phyloP scores from a whole-genome alignment of 2,113 vertebrate genomes.

The Cyanoliseus patagonus region DNA sequence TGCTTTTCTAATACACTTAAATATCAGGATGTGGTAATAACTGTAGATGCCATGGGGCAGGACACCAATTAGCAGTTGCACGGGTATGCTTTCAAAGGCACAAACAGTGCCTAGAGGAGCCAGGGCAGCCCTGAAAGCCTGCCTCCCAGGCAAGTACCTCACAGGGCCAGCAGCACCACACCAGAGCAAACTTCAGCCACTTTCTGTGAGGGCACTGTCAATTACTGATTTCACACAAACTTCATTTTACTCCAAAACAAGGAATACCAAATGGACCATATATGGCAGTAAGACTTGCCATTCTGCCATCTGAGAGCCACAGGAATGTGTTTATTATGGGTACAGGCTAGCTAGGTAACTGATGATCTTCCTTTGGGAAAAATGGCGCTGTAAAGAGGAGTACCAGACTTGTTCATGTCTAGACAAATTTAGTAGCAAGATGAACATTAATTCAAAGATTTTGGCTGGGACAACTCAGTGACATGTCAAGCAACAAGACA shows the following conservation, averaged over 20 bases:
- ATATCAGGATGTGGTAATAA: not conserved
- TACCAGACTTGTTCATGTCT: not conserved
- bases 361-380: not conserved
- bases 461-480: not conserved
- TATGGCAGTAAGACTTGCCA: not conserved
- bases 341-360: not conserved
- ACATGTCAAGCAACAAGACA: not conserved
- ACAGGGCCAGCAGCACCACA: not conserved
- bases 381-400: not conserved
- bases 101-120: not conserved
- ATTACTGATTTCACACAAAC: not conserved
- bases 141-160: not conserved
- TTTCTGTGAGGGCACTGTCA: not conserved
- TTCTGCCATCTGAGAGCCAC: not conserved
- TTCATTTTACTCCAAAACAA: not conserved
- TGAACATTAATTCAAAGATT: conserved; percentile 15
- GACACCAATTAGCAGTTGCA: not conserved
- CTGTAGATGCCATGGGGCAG: not conserved
- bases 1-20: not conserved
- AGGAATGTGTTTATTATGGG: not conserved
- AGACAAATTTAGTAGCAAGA: conserved; percentile 15
- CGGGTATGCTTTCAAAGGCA: not conserved
- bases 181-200: not conserved
- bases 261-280: not conserved
- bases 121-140: not conserved